phyloP scores from a whole-genome alignment of 1,140 invertebrate species.

The Dryas iulia region DNA sequence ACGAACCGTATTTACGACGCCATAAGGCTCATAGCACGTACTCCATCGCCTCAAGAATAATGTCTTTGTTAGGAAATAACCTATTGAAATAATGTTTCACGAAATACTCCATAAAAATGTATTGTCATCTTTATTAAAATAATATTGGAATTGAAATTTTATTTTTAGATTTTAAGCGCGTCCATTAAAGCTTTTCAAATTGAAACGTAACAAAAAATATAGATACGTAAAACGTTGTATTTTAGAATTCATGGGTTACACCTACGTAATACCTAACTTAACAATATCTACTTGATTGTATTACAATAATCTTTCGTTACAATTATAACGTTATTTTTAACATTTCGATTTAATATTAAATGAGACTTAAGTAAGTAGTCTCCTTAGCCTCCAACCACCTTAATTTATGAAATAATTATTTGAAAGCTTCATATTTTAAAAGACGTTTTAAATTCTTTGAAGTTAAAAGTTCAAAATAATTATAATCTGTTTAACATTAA shows the following conservation, averaged over 20 bases:
- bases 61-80: slow-evolving; percentile 8
- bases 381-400: not conserved
- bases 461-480: not conserved
- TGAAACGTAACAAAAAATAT: too few relatives aligned
- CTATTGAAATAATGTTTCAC: slow-evolving; percentile 9
- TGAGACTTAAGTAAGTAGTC: too few relatives aligned
- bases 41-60: not conserved
- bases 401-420: not conserved
- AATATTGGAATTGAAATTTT: not conserved
- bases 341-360: too few relatives aligned
- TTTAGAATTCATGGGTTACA: too few relatives aligned
- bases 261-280: too few relatives aligned
- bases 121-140: not conserved
- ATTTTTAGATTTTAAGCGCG: not conserved
- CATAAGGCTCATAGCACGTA: slow-evolving; percentile 6
- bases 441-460: not conserved
- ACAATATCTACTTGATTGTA: too few relatives aligned
- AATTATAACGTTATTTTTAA: too few relatives aligned
- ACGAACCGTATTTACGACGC: slow-evolving; percentile 1
- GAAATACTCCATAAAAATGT: slow-evolving; percentile 1
- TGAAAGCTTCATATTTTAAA: not conserved
- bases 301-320: too few relatives aligned
- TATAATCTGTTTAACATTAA: not conserved
- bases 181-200: too few relatives aligned
- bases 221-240: too few relatives aligned